A percentile compares a stretch with the other conserved stretches of the same genome.
These are phyloP conservation scores for Trachemys scripta DNA, from an alignment of 2,113 vertebrate genomes.

Conservation along the genomic window DNA sequence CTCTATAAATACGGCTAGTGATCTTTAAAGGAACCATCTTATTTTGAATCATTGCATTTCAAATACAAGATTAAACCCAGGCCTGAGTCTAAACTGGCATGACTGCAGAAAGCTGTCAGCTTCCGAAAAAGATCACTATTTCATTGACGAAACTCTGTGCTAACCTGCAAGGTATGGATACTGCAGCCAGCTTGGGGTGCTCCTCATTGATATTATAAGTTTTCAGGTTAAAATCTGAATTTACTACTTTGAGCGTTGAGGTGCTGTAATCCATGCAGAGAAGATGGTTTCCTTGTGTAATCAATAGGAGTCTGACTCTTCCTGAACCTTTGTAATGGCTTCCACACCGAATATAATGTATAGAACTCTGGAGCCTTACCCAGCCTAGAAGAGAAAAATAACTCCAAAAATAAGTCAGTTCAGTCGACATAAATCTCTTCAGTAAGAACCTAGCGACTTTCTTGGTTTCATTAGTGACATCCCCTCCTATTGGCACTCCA, in stretches of 20 bases:
- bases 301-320: not conserved
- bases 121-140: not conserved
- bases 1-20: not conserved
- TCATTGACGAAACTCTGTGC: not conserved
- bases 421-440: not conserved
- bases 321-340: not conserved
- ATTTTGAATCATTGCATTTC: not conserved
- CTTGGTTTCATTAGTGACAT: not conserved
- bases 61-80: not conserved
- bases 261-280: not conserved
- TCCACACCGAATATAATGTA: not conserved
- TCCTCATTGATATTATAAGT: not conserved
- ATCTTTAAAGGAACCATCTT: not conserved
- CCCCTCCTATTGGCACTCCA: not conserved
- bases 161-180: not conserved
- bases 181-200: not conserved
- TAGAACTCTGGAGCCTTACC: not conserved
- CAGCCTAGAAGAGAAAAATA: not conserved
- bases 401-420: not conserved
- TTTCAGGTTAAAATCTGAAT: not conserved
- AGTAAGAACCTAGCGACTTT: not conserved
- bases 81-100: not conserved
- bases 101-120: not conserved
- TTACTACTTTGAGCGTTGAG: not conserved
- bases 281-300: not conserved